Evolutionary conservation across 1,140 invertebrate species (phyloP).

Genomic region (Plodia interpunctella): DNA sequence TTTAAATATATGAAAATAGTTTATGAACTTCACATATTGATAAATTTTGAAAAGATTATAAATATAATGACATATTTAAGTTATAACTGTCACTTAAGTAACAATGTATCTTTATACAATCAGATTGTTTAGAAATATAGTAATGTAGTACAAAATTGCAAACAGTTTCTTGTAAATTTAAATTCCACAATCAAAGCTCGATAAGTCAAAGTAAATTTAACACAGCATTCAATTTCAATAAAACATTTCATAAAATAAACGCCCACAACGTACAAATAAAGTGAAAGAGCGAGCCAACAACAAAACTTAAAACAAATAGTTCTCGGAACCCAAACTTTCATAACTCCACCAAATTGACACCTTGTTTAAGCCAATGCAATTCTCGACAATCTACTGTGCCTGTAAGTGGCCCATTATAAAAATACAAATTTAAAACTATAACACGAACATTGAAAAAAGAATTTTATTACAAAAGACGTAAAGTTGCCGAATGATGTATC

Average conservation of each 20-base stretch:
- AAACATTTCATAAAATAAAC: constrained; percentile 51
- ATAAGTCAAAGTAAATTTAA: neutral
- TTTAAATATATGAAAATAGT: too few relatives aligned
- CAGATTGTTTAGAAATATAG: too few relatives aligned
- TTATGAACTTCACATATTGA: too few relatives aligned
- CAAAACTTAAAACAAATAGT: constrained; percentile 72
- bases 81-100: too few relatives aligned
- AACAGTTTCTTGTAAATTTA: neutral
- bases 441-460: constrained; percentile 20
- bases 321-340: constrained; percentile 69
- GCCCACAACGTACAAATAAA: constrained; percentile 59
- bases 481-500: constrained; percentile 19
- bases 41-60: too few relatives aligned
- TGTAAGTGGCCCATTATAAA: constrained; percentile 73
- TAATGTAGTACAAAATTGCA: too few relatives aligned
- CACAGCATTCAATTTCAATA: constrained; percentile 46
- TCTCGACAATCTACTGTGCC: constrained; percentile 66
- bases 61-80: too few relatives aligned
- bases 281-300: constrained; percentile 38
- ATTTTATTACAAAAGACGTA: constrained; percentile 17
- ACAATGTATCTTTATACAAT: too few relatives aligned
- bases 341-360: constrained; percentile 75
- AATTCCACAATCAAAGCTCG: neutral
- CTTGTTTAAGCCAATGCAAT: constrained; percentile 68
- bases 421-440: constrained; percentile 37